These are phyloP conservation scores for Tetrao urogallus DNA, from an alignment of 2,113 vertebrate species.

Conservation along the genomic window DNA sequence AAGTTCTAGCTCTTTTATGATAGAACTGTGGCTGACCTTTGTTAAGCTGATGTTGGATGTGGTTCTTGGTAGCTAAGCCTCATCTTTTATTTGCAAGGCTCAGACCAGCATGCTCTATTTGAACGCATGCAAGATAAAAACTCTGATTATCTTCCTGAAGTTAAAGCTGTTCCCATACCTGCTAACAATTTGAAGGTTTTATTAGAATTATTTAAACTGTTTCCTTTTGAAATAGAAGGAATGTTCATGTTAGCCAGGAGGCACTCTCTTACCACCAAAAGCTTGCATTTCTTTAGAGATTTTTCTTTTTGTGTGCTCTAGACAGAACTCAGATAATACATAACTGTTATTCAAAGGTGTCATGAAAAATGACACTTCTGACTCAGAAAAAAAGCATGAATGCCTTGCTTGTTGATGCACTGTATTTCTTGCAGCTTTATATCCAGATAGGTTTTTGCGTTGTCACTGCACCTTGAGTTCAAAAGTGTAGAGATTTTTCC, in stretches of 20 bases:
- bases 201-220: conserved; percentile 27
- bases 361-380: conserved; percentile 3
- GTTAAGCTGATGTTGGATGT: conserved; percentile 28
- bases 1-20: not conserved
- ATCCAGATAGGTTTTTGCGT: conserved; percentile 34
- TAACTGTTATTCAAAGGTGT: conserved; percentile 44
- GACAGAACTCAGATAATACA: conserved; percentile 40
- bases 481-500: not conserved
- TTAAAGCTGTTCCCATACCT: conserved; percentile 12
- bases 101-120: not conserved
- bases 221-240: conserved; percentile 31
- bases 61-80: conserved; percentile 26
- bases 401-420: conserved; percentile 7
- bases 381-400: not conserved
- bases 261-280: not conserved
- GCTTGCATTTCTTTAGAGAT: not conserved
- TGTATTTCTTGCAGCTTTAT: conserved; percentile 41
- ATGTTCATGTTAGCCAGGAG: conserved; percentile 3
- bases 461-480: not conserved
- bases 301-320: not conserved
- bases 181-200: conserved; percentile 30
- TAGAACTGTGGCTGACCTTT: not conserved
- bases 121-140: not conserved
- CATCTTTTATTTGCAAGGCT: not conserved
- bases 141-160: not conserved